These are phyloP conservation scores for Trachythela sp. DNA, from an alignment of 64 coral and sea anemone species.

Conservation along the genomic window DNA sequence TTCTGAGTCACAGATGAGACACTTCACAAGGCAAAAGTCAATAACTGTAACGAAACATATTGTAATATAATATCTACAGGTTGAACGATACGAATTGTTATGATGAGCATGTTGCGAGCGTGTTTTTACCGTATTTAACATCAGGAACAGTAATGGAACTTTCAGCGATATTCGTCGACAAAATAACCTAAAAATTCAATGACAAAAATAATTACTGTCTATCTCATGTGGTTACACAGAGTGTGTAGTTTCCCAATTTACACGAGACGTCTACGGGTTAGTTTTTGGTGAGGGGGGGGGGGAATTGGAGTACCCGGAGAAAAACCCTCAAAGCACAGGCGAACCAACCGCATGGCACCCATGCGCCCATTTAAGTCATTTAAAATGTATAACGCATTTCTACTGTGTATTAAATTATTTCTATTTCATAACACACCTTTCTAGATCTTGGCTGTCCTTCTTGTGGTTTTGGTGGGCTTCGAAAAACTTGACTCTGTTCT, in stretches of 20 bases:
- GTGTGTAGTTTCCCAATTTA: no score
- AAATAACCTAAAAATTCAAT: slow-evolving; percentile 55
- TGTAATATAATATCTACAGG: neutral
- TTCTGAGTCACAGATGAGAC: slow-evolving; percentile 76
- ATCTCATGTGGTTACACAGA: no score
- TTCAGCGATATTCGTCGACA: slow-evolving; percentile 97
- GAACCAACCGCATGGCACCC: no score
- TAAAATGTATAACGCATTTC: no score
- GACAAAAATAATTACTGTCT: no score
- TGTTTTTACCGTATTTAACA: slow-evolving; percentile 78
- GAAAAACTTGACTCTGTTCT: slow-evolving; percentile 72
- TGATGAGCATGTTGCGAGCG: neutral
- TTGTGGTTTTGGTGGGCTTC: slow-evolving; percentile 32
- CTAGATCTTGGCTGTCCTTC: slow-evolving; percentile 35
- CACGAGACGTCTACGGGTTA: no score
- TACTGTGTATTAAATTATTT: no score
- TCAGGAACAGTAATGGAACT: slow-evolving; percentile 99
- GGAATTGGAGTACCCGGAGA: no score
- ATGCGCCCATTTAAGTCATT: no score
- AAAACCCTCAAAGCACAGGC: no score
- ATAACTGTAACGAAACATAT: slow-evolving; percentile 60
- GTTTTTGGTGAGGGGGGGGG: no score
- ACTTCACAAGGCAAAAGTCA: slow-evolving; percentile 88
- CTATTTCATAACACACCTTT: slow-evolving; percentile 74
- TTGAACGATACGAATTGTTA: neutral